Evolutionary conservation across 2,113 vertebrate species (phyloP).

Genomic region (Apaloderma vittatum): DNA sequence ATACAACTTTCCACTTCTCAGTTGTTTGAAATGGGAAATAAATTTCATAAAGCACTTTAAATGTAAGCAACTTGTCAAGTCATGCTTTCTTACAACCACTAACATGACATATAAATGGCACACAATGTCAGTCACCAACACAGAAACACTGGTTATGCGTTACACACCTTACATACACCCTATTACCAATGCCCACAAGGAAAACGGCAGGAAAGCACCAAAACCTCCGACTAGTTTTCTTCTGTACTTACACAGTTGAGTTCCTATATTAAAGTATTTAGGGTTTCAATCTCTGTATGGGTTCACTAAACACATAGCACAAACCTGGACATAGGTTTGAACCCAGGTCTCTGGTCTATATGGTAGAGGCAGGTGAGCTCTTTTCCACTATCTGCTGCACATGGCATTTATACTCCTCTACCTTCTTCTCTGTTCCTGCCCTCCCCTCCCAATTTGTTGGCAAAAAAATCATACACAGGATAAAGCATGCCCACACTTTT

Average conservation of each 20-base stretch:
- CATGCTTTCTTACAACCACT: not conserved
- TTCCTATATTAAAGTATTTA: not conserved
- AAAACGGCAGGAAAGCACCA: not conserved
- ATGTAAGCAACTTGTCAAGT: not conserved
- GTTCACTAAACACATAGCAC: not conserved
- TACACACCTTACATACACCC: not conserved
- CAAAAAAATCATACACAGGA: not conserved
- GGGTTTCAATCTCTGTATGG: not conserved
- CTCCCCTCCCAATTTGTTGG: not conserved
- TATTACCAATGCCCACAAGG: not conserved
- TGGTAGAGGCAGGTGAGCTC: not conserved
- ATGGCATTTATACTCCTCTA: not conserved
- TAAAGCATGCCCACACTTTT: not conserved
- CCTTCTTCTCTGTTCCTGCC: not conserved
- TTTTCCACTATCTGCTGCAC: no score
- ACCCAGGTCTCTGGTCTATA: not conserved
- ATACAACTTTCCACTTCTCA: not conserved
- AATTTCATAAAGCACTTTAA: not conserved
- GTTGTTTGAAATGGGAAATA: not conserved
- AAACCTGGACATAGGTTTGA: not conserved
- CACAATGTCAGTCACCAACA: not conserved
- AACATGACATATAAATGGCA: not conserved
- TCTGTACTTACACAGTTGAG: not conserved
- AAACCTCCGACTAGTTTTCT: not conserved
- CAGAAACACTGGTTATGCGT: not conserved